Conservation (phyloP, 2,888 invertebrate genomes). For the Netelia melanura region DNA sequence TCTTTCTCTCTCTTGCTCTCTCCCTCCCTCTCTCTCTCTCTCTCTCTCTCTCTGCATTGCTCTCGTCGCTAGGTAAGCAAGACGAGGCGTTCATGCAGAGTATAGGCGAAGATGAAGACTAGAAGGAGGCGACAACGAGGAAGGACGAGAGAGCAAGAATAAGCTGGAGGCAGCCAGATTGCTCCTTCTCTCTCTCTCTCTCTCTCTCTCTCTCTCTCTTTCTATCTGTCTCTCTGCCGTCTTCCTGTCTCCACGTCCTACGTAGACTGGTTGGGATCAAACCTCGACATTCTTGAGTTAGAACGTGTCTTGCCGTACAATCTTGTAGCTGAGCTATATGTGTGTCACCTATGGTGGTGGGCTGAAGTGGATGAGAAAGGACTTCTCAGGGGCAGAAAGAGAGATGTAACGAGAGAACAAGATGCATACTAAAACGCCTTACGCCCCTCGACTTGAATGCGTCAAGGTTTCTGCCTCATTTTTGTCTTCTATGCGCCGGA, state of each 20-base stretch:
- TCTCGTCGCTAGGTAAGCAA: slow-evolving; percentile 6
- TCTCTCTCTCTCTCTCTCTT: too few relatives aligned
- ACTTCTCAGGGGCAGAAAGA: slow-evolving; percentile 38
- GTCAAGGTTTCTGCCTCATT: too few relatives aligned
- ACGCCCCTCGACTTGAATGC: too few relatives aligned
- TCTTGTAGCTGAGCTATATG: slow-evolving; percentile 7
- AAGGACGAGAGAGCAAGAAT: neutral
- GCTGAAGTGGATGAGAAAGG: neutral
- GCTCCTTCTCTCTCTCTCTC: too few relatives aligned
- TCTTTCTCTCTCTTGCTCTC: too few relatives aligned
- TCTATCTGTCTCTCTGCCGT: too few relatives aligned
- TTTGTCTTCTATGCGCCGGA: too few relatives aligned
- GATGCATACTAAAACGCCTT: slow-evolving; percentile 12
- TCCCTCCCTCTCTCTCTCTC: too few relatives aligned
- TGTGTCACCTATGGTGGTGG: neutral
- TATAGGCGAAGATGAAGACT: slow-evolving; percentile 14
- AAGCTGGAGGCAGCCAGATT: neutral
- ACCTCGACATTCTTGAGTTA: slow-evolving; percentile 21
- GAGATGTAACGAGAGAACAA: slow-evolving; percentile 22
- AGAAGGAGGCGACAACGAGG: slow-evolving; percentile 1
- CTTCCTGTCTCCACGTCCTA: neutral
- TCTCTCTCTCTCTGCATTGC: too few relatives aligned
- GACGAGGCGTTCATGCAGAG: neutral
- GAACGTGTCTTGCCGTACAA: slow-evolving; percentile 1
- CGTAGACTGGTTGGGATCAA: slow-evolving; percentile 19